phyloP scores from a whole-genome alignment of 2,113 vertebrate genomes.

The Cisticola juncidis region DNA sequence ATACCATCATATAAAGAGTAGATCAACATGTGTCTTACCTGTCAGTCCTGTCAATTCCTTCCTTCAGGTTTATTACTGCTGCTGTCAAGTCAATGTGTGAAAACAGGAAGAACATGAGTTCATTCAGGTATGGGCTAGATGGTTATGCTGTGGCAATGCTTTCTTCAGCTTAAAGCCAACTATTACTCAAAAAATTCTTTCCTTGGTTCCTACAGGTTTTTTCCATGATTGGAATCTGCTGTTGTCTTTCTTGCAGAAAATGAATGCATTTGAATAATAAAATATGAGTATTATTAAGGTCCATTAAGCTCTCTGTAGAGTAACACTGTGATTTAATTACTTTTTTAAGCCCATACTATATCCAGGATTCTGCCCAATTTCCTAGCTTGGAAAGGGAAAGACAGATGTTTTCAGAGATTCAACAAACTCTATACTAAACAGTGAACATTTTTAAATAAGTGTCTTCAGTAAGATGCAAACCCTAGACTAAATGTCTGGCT shows the following conservation, averaged over 20 bases:
- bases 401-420: not conserved
- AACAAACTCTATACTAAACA: not conserved
- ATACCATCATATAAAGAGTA: not conserved
- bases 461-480: not conserved
- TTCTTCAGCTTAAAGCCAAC: not conserved
- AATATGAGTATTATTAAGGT: not conserved
- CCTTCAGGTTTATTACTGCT: not conserved
- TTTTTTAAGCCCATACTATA: not conserved
- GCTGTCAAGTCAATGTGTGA: not conserved
- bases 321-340: not conserved
- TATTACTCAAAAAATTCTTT: not conserved
- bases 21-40: not conserved
- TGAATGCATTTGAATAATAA: not conserved
- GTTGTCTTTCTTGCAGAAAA: not conserved
- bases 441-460: not conserved
- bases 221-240: not conserved
- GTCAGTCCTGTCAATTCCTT: not conserved
- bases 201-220: not conserved
- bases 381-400: not conserved
- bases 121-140: not conserved
- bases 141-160: not conserved
- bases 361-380: not conserved
- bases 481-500: slow-evolving; percentile 12
- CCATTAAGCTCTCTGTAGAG: not conserved
- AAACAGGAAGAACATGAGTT: not conserved